phyloP scores from a whole-genome alignment of 2,797 vertebrate genomes.

The Eulemur albifrons region DNA sequence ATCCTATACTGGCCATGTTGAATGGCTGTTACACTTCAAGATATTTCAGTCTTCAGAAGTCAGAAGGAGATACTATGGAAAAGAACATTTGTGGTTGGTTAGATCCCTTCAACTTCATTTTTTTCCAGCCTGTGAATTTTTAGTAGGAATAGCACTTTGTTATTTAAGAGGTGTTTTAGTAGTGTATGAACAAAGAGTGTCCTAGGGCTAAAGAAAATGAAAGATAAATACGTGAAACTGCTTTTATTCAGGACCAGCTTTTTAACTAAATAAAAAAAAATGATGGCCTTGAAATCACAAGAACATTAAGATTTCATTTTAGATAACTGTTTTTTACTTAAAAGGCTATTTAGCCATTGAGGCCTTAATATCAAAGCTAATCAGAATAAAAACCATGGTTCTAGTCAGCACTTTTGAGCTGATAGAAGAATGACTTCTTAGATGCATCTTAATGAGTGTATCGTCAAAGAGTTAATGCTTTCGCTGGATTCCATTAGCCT shows the following conservation, averaged over 20 bases:
- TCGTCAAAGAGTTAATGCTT: background rate
- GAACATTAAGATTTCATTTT: background rate
- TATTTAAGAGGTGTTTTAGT: background rate
- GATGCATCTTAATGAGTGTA: background rate
- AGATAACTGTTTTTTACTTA: background rate
- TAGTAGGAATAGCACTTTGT: background rate
- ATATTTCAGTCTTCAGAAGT: slow-evolving; percentile 7
- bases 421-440: background rate
- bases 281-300: background rate
- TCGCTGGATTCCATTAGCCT: background rate
- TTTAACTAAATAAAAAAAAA: background rate
- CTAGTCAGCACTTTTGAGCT: background rate
- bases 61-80: background rate
- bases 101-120: background rate
- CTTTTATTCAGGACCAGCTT: background rate
- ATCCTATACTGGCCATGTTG: background rate
- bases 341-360: background rate
- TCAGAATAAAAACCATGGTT: background rate
- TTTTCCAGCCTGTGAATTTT: background rate
- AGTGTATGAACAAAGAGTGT: background rate
- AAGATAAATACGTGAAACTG: background rate
- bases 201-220: background rate
- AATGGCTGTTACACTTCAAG: background rate
- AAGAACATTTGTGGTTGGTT: background rate
- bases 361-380: background rate